Conservation (phyloP, 2,113 vertebrate species). For the Saccopteryx leptura region DNA sequence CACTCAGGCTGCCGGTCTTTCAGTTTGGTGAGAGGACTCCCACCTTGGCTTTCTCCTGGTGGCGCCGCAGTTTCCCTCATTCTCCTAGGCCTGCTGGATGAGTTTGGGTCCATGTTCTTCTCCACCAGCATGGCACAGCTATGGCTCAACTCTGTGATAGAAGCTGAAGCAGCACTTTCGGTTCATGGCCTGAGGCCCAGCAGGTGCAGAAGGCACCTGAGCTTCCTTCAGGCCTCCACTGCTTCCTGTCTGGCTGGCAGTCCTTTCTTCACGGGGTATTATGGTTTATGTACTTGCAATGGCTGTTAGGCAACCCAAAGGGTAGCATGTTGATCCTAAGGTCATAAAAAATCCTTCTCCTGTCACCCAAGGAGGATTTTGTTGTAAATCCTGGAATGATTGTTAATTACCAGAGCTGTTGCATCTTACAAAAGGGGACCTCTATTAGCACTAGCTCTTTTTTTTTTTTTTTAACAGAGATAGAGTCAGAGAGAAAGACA, state of each 20-base stretch:
- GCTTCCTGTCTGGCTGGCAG: not conserved
- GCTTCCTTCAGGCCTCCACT: not conserved
- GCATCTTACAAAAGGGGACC: conserved; percentile 91
- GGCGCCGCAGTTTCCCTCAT: not conserved
- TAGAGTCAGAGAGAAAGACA: no score
- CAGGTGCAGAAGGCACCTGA: conserved; percentile 85
- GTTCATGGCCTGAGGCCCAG: conserved; percentile 91
- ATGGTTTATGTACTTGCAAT: not conserved
- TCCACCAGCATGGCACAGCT: conserved; percentile 94
- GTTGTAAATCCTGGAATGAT: conserved; percentile 92
- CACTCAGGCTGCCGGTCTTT: not conserved
- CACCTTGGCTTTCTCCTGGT: not conserved
- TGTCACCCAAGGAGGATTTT: conserved; percentile 90
- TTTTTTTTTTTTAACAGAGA: no score
- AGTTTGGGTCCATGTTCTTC: conserved; percentile 95
- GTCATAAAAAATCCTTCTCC: not conserved
- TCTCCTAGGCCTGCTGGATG: conserved; percentile 91
- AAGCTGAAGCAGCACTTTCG: conserved; percentile 95
- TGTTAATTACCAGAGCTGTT: conserved; percentile 93
- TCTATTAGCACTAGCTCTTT: conserved; percentile 87
- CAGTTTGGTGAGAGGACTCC: not conserved
- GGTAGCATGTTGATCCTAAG: not conserved
- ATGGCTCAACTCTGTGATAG: conserved; percentile 94
- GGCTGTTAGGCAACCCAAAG: not conserved
- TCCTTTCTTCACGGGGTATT: not conserved